Evolutionary conservation across 2,888 invertebrate genomes (phyloP).

Genomic region (Bombylius major): DNA sequence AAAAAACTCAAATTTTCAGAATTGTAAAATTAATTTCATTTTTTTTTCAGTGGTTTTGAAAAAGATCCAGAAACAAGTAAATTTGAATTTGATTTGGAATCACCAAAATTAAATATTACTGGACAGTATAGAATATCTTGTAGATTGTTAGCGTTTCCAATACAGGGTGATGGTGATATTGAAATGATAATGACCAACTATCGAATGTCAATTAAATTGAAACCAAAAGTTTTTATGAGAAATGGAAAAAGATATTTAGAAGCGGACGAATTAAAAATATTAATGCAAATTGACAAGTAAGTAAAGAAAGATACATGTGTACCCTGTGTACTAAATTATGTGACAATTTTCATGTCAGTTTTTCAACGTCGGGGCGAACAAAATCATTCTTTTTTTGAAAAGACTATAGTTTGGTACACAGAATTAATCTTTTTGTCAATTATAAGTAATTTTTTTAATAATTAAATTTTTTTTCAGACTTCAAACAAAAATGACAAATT

Average conservation of each 20-base stretch:
- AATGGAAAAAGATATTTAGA: background rate
- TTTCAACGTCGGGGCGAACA: too few species aligned
- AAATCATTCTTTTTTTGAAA: too few species aligned
- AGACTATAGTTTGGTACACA: too few species aligned
- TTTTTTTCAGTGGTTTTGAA: background rate
- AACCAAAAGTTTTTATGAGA: background rate
- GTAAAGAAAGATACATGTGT: background rate
- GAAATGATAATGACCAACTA: background rate
- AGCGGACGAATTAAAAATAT: background rate
- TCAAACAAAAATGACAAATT: conserved; percentile 40
- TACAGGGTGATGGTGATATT: background rate
- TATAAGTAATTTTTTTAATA: too few species aligned
- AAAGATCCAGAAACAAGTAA: background rate
- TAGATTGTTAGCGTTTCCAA: background rate
- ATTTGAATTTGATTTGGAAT: background rate
- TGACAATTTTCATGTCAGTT: too few species aligned
- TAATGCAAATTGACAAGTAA: background rate
- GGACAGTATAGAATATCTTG: background rate
- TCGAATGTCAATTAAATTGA: background rate
- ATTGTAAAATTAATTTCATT: too few species aligned
- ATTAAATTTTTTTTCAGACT: background rate
- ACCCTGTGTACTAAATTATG: too few species aligned
- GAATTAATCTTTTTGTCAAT: too few species aligned
- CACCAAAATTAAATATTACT: background rate
- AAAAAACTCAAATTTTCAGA: too few species aligned